Base-by-base conservation (phyloP, 2,113 vertebrate genomes). In the Bufo gargarizans region DNA sequence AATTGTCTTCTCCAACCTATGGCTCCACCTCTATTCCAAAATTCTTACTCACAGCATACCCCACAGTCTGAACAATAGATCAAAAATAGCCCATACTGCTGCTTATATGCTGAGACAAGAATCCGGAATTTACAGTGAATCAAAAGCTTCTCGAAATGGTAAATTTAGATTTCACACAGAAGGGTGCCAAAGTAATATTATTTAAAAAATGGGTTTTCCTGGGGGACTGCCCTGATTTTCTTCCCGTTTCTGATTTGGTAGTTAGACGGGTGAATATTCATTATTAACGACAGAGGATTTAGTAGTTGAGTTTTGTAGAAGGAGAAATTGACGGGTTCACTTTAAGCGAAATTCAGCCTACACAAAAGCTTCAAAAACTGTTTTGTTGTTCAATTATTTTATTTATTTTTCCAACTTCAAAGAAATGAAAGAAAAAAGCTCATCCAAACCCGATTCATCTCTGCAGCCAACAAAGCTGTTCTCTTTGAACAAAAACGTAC, bases 351-450 rank as follows among this genome's bases (percentile, higher is more conserved):
- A 49, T 3, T 47, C 13, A 47, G 45, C 71, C 3, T 19, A 19
- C 13, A 20, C 0, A 16, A 76, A 49, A 76, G 4, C 3, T 45
- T 50, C 6, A 4, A 50, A 76, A 49, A 76, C 72, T 20, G 50
- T 49, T 49, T 20, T 76, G 72, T 50, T 4, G 72, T 45, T 49
- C 45, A 20, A 50, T 76, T 45, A 50, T 76, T 50, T 76, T 50
- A 76, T 76, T 76, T 74, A 17, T 76, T 76, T 50, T 11, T 50
- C 72, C 47, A 50, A 76, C 72, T 76, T 76, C 72, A 76, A 76
- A 76, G 72, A 17, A 49, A 76, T 50, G 47, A 76, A 76, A 49
- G 47, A 76, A 76, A 76, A 22, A 76, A 49, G 72, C 72, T 20
- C 45, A 76, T 76, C 72, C 49, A 76, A 76, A 76, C 49, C 49